Base-by-base conservation (phyloP, 2,113 vertebrate species). In the Choloepus hoffmanni region DNA sequence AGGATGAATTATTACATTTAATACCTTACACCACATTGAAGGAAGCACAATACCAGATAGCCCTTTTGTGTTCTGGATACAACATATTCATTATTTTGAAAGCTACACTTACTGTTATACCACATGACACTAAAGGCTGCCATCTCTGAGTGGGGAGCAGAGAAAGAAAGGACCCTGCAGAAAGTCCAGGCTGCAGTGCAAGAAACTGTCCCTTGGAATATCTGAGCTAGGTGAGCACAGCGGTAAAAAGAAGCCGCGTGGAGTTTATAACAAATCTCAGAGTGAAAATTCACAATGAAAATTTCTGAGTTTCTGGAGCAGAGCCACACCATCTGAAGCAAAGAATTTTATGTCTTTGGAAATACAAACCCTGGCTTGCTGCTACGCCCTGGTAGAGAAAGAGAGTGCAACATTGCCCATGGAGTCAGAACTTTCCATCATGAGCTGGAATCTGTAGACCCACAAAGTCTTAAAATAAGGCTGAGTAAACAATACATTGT, bases 241-340 rank as follows among this genome's bases (percentile, higher is more conserved):
- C 50, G 19, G 30, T 65, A 21, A 72, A 74, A n/a, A 68, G 40
- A 83, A 58, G 11, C 18, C 85, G 4, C 16, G 8, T 40, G 10
- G 26, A 63, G 3, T 50, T 89, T 36, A 77, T 67, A 63, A 85
- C 23, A 85, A 85, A 13, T 16, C 36, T 16, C 13, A 43, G 86
- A 82, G 36, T 83, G 10, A 95, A 89, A 73, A 45, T 7, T 81
- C 67, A 76, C 81, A 90, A 30, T 72, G 60, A 81, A 88, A 50
- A 63, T 1, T 19, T 19, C 16, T 40, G 76, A n/a, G 16, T 30
- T 87, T 84, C 77, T 45, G 15, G 2, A 92, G 23, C 53, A 81
- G 28, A 33, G 28, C 3, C 16, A 65, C 13, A 0, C 4, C n/a
- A 85, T 15, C 40, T 92, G 62, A 89, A 89, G n/a, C 15, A 88